Conservation (phyloP, 2,797 vertebrate genomes). For the Crenuchus spilurus region DNA sequence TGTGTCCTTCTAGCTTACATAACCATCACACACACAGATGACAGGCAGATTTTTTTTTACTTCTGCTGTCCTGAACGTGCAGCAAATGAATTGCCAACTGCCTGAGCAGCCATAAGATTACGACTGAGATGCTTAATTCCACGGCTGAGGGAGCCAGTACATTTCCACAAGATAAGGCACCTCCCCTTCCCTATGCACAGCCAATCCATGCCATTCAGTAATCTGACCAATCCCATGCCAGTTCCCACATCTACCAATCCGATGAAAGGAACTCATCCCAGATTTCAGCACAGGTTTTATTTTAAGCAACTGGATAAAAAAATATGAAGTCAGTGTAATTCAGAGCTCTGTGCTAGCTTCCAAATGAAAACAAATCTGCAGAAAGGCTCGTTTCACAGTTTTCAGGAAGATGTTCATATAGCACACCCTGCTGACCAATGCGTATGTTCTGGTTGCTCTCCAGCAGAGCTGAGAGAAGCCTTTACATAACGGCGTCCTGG, state of each 20-base stretch:
- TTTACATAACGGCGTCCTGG: slow-evolving; percentile 42
- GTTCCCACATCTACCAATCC: slow-evolving; percentile 12
- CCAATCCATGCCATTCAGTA: not conserved
- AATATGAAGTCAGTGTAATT: not conserved
- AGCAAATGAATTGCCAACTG: not conserved
- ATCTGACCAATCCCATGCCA: slow-evolving; percentile 13
- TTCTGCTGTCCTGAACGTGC: not conserved
- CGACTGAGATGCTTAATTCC: not conserved
- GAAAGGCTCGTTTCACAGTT: not conserved
- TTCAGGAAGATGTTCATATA: not conserved
- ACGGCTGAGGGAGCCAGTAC: slow-evolving; percentile 22
- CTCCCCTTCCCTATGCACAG: not conserved
- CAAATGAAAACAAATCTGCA: not conserved
- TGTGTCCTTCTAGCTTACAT: slow-evolving; percentile 15
- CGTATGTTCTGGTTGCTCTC: not conserved
- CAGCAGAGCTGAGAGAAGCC: not conserved
- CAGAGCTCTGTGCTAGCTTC: not conserved
- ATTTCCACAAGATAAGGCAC: slow-evolving; percentile 16
- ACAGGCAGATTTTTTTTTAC: not conserved
- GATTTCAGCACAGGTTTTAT: not conserved
- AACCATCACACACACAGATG: not conserved
- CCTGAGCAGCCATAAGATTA: not conserved
- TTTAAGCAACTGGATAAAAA: slow-evolving; percentile 9
- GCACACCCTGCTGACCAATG: not conserved
- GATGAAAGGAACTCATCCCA: not conserved